Conservation (phyloP, 1,140 invertebrate genomes). For the Papilio helenus region DNA sequence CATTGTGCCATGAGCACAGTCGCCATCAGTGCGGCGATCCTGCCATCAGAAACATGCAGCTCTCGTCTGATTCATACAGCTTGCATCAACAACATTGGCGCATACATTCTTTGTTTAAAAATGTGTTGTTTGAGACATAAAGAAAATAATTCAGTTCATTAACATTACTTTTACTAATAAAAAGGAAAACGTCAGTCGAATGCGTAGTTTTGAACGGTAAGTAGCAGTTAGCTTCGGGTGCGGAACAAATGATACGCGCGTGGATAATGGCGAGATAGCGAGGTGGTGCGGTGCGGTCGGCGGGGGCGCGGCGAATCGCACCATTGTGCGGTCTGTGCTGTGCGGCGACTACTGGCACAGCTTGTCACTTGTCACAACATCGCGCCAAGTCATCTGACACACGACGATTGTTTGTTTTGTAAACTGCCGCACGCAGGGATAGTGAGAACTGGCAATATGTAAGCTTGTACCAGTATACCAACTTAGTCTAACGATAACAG, state of each 20-base stretch:
- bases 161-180: slow-evolving; percentile 14
- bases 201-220: slow-evolving; percentile 8
- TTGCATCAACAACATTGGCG: background rate
- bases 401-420: background rate
- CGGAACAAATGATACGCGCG: slow-evolving; percentile 10
- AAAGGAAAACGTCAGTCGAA: background rate
- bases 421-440: background rate
- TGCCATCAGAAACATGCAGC: background rate
- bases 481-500: no score
- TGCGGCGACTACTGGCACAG: background rate
- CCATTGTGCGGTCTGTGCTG: background rate
- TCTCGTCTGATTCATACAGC: background rate
- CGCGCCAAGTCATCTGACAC: background rate
- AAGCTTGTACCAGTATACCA: background rate
- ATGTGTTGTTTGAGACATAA: background rate
- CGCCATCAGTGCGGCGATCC: background rate
- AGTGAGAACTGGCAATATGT: background rate
- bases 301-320: background rate
- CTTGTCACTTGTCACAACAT: background rate
- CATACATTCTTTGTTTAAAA: background rate
- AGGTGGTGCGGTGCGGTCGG: background rate
- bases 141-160: background rate
- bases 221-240: background rate
- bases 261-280: background rate
- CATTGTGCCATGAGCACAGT: no score